Base-by-base conservation (phyloP, 2,113 vertebrate species). In the Myxocyprinus asiaticus region DNA sequence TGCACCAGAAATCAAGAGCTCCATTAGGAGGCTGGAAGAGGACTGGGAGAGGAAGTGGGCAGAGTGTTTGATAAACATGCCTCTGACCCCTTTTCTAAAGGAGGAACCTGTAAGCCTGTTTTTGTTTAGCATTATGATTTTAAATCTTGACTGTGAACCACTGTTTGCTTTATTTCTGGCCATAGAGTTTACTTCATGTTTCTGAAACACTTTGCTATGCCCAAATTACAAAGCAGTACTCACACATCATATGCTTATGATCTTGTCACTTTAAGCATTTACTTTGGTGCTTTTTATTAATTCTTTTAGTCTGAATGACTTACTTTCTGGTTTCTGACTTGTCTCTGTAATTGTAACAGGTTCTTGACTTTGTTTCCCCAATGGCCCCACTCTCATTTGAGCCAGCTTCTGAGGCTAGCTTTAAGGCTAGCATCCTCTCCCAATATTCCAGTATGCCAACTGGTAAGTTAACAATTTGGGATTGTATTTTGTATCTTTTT, bases 1-100 rank as follows among this genome's bases (percentile, higher is more conserved):
- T 70, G 43, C 85, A 72, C 83, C 89, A 42, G 84, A 86, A 78
- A 11, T 88, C n/a, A 87, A 48, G 58, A 77, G 11, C 44, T 86
- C 81, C 8, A 9, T 94, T 85, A 65, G 33, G 76, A 89, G 85
- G 77, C 83, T 91, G 83, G 87, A 95, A 64, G 76, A 77, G 7
- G 80, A 89, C 1, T 97, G 95, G 96, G 80, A 94, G 82, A 86
- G 48, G 0, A 96, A 94, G 71, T 98, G 97, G 96, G 72, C 86
- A 79, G 87, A 67, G 0, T 83, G 68, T 66, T 88, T 95, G 67
- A 89, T 84, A 3, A 55, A 76, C 0, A 87, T 83, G 14, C 93
- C 95, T 42, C 92, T 93, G 0, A 15, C 70, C 45, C 85, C 92
- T n/a, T 83, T 92, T 42, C 89, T 92, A 1, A 43, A 79, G 65